Evolutionary conservation across 2,888 invertebrate species (phyloP), one percentile per base, ranked within the genome.

Genomic region (Cryptocheilus praepositus): DNA sequence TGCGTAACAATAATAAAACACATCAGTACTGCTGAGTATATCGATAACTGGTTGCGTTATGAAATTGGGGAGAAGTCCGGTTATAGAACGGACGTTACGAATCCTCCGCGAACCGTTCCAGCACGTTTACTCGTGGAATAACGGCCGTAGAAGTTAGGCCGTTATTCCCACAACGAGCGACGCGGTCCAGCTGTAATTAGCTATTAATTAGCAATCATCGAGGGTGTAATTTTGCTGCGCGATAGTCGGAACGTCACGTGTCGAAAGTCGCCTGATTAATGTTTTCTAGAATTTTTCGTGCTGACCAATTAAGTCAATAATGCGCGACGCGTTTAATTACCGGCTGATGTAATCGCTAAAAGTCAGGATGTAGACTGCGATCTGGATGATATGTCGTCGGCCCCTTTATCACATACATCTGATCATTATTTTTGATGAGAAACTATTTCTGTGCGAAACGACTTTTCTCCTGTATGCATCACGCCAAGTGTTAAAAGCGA

Each of bases 71-170:
- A 44, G 57, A 66, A 63, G 53, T 55, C 52, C 49, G 52, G 67
- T 72, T 63, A 74, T 74, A 28, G 69, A 70, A 44, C 80, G 80
- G 77, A 81, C 75, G 72, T 74, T 75, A 59, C 65, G 67, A 75
- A 66, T 72, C 72, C 70, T 66, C 72, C 55, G 66, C 61, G 65
- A 75, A 72, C 65, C 64, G 74, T 79, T 81, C 73, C 77, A 52
- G 56, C 55, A 72, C 73, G 68, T 81, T 80, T 71, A 68, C 43
- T 36, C 66, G 46, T 57, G 52, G 44, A 21, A 25, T 71, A 74
- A 71, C 58, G 63, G 57, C 52, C 59, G 25, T 15, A 18, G 52
- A 36, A 55, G 57, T 62, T 21, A 19, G 45, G 64, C 68, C 71
- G 70, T 78, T 78, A 72, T 58, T 58, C 57, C 56, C 43, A 54